Evolutionary conservation across 2,888 invertebrate species (phyloP).

Genomic region (Mantis religiosa): DNA sequence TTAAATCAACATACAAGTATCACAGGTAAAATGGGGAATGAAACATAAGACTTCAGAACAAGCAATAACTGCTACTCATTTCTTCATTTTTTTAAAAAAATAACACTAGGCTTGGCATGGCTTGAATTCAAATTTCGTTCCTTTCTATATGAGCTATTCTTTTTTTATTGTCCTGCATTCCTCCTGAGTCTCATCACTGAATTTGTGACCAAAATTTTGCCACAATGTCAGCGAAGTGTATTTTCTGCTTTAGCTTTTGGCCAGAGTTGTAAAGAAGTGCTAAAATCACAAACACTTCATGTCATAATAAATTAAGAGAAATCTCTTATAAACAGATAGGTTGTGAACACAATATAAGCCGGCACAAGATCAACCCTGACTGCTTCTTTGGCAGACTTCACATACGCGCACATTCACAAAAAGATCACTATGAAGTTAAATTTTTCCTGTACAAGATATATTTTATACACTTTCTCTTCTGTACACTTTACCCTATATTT

Average conservation of each 20-base stretch:
- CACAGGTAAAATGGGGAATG: conserved; percentile 15
- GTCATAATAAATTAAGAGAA: background rate
- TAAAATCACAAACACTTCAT: background rate
- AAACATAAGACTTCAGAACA: background rate
- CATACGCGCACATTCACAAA: background rate
- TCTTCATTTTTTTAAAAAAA: background rate
- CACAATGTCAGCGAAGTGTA: background rate
- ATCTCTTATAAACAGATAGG: background rate
- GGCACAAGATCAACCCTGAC: background rate
- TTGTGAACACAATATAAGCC: background rate
- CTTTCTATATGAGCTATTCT: background rate
- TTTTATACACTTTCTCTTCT: background rate
- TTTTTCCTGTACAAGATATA: background rate
- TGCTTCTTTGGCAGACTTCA: background rate
- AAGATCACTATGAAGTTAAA: background rate
- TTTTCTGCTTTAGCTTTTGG: background rate
- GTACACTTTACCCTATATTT: background rate
- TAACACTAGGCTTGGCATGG: background rate
- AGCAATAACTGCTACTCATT: background rate
- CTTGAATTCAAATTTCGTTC: background rate
- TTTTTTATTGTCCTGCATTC: background rate
- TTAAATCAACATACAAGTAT: conserved; percentile 16
- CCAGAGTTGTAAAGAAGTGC: background rate
- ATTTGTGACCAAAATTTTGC: background rate
- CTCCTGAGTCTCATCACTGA: background rate